Conservation (phyloP, 2,113 vertebrate species). For the Catagonus wagneri region DNA sequence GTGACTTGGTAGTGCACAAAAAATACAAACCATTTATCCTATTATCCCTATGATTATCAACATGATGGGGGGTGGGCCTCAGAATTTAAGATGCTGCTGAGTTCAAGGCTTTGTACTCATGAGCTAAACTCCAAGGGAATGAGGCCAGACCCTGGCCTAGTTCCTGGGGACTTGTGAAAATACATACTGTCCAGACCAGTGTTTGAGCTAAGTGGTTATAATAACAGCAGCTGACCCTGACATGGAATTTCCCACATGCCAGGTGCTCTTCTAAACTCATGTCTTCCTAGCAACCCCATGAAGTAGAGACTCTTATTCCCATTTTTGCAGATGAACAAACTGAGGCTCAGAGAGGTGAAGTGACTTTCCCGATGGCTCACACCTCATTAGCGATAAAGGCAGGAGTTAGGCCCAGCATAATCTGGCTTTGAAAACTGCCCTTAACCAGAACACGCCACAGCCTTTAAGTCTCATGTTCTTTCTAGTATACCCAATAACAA, state of each 20-base stretch:
- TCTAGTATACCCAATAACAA: not conserved
- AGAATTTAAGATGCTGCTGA: not conserved
- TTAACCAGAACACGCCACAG: not conserved
- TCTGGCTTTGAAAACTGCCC: not conserved
- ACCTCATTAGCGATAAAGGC: not conserved
- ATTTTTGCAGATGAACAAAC: not conserved
- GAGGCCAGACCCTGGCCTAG: conserved; percentile 5
- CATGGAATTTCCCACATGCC: not conserved
- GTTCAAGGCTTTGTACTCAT: not conserved
- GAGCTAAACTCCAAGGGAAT: not conserved
- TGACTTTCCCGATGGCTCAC: not conserved
- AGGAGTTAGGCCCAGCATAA: not conserved
- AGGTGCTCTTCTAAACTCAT: not conserved
- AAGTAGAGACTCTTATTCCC: not conserved
- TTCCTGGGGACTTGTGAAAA: conserved; percentile 3
- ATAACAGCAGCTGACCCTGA: not conserved
- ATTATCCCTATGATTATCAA: not conserved
- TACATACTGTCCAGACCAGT: not conserved
- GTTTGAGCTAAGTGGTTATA: not conserved
- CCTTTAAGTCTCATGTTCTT: not conserved
- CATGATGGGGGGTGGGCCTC: not conserved
- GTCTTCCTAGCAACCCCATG: not conserved
- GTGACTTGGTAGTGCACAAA: not conserved
- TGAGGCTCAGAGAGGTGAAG: not conserved
- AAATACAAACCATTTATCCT: not conserved